Conservation (phyloP, 2,113 vertebrate species). For the Hippopotamus amphibius region DNA sequence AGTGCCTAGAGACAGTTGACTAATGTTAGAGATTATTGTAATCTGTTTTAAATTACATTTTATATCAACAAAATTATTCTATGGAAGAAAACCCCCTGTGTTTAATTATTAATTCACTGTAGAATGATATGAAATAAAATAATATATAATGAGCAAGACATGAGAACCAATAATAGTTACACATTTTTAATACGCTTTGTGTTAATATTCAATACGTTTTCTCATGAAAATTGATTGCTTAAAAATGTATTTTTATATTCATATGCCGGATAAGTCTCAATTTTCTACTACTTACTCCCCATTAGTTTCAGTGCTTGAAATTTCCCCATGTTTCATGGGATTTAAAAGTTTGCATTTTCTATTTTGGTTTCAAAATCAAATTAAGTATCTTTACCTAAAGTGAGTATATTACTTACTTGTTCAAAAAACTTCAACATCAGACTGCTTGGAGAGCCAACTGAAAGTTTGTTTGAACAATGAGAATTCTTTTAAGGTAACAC, state of each 20-base stretch:
- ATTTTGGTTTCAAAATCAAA: constrained; percentile 63
- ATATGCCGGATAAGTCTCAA: constrained; percentile 31
- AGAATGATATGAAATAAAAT: constrained; percentile 69
- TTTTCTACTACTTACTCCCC: constrained; percentile 38
- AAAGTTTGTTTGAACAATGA: not conserved
- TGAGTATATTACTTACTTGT: constrained; percentile 43
- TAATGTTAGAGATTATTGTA: constrained; percentile 28
- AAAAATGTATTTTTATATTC: constrained; percentile 54
- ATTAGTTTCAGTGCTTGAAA: constrained; percentile 26
- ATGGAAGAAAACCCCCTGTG: constrained; percentile 54
- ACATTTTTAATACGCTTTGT: constrained; percentile 81
- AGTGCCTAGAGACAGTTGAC: constrained; percentile 55
- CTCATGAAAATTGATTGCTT: constrained; percentile 66
- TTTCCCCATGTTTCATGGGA: constrained; percentile 32
- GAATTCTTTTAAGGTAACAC: constrained; percentile 15
- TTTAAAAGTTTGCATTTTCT: constrained; percentile 56
- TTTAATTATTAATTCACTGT: constrained; percentile 68
- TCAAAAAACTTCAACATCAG: constrained; percentile 47
- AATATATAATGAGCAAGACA: constrained; percentile 83
- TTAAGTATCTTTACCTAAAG: constrained; percentile 49
- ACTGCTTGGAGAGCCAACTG: not conserved
- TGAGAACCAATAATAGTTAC: constrained; percentile 84
- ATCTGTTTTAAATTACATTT: constrained; percentile 66
- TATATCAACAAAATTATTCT: constrained; percentile 62
- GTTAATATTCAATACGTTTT: constrained; percentile 64